Evolutionary conservation across 2,797 vertebrate genomes (phyloP).

Genomic region (Tragelaphus oryx): DNA sequence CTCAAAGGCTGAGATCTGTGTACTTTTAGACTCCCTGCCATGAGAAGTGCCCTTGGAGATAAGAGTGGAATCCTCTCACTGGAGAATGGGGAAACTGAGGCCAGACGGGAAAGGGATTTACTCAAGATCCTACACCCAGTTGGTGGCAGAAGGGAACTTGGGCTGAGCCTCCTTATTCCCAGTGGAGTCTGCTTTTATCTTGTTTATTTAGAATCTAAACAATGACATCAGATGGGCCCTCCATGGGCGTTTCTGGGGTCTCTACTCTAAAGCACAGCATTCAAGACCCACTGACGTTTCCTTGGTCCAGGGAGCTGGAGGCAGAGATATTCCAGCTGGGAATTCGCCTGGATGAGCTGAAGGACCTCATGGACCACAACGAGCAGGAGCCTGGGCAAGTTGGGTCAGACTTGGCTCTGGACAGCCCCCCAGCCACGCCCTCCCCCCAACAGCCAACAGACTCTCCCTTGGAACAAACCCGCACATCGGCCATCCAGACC

Average conservation of each 20-base stretch:
- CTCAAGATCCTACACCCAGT: neutral
- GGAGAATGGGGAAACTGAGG: neutral
- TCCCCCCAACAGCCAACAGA: neutral
- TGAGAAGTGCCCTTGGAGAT: neutral
- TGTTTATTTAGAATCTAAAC: neutral
- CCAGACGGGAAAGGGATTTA: neutral
- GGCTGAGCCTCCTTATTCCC: neutral
- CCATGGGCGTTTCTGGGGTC: neutral
- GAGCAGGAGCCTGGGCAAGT: neutral
- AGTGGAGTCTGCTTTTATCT: neutral
- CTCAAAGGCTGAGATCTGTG: neutral
- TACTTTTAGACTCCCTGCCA: neutral
- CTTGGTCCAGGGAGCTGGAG: slow-evolving; percentile 85
- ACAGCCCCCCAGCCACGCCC: neutral
- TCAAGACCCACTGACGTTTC: neutral
- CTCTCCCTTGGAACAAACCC: slow-evolving; percentile 17
- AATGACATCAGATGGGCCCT: neutral
- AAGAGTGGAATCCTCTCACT: neutral
- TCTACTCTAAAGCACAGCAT: neutral
- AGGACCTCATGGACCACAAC: slow-evolving; percentile 81
- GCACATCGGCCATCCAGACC: neutral
- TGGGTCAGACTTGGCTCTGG: slow-evolving; percentile 16
- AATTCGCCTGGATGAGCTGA: slow-evolving; percentile 86
- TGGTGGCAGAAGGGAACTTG: neutral
- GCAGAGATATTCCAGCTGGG: slow-evolving; percentile 88